Conservation (phyloP, 2,797 vertebrate species). For the Acanthopagrus latus region DNA sequence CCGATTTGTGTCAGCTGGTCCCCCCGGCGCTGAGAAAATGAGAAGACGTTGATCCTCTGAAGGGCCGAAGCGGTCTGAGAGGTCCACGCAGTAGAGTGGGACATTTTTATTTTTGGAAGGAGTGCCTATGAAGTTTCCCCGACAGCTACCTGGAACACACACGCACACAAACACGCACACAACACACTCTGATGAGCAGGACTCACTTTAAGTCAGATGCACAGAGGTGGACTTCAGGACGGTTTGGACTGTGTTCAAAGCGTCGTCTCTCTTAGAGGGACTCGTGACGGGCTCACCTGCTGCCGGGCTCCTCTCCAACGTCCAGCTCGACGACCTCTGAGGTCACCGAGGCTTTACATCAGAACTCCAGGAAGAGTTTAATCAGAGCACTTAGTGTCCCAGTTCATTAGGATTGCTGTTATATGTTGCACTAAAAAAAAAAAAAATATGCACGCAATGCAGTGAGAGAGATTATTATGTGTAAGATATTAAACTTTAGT, state of each 20-base stretch:
- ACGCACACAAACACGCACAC: constrained; percentile 27
- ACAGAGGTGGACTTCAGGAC: constrained; percentile 14
- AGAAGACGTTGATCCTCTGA: constrained; percentile 38
- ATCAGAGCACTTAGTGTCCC: background rate
- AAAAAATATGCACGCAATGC: constrained; percentile 5
- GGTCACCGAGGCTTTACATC: constrained; percentile 21
- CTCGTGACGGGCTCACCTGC: constrained; percentile 1
- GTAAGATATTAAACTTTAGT: constrained; percentile 18
- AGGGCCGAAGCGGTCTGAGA: constrained; percentile 32
- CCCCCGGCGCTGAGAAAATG: constrained; percentile 27
- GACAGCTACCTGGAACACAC: background rate
- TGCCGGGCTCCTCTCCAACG: constrained; percentile 28
- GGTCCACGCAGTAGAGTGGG: constrained; percentile 37
- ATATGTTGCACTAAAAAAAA: constrained; percentile 7
- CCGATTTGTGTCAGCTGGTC: constrained; percentile 66
- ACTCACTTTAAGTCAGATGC: constrained; percentile 32
- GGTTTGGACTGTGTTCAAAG: constrained; percentile 31
- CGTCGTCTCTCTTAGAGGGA: constrained; percentile 1
- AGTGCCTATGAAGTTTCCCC: constrained; percentile 68
- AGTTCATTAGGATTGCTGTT: background rate
- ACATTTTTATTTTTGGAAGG: constrained; percentile 47
- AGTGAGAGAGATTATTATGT: constrained; percentile 9
- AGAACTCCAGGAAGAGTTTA: background rate
- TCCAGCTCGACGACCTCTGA: constrained; percentile 11
- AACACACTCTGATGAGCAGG: constrained; percentile 29